Conservation (phyloP, 2,888 invertebrate species). For the Agonopterix subpropinquella region DNA sequence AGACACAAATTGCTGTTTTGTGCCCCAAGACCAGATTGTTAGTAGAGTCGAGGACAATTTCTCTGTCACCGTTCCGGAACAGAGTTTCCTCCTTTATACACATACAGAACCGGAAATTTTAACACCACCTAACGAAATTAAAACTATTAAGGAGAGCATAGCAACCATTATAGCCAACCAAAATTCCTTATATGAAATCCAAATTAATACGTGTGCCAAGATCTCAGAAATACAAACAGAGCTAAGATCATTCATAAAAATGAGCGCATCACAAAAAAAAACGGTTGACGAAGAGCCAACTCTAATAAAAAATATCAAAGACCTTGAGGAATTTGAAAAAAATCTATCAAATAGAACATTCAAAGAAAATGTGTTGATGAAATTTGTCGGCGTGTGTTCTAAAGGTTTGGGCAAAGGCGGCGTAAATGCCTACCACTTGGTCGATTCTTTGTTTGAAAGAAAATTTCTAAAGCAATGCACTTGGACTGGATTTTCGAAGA, state of each 20-base stretch:
- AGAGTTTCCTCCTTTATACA: conserved; percentile 4
- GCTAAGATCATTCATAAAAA: conserved; percentile 5
- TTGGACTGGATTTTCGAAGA: too few relatives aligned
- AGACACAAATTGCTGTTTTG: too few relatives aligned
- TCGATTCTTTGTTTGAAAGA: conserved; percentile 1
- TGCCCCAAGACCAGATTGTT: too few relatives aligned
- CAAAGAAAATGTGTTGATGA: too few relatives aligned
- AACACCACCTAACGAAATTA: conserved; percentile 4
- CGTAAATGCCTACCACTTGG: conserved; percentile 1
- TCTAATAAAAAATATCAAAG: conserved; percentile 1
- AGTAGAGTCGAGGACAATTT: too few relatives aligned
- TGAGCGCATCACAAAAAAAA: not conserved
- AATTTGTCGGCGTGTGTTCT: conserved; percentile 1
- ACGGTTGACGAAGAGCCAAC: not conserved
- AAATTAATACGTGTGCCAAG: conserved; percentile 3
- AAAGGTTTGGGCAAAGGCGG: conserved; percentile 2
- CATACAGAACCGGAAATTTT: conserved; percentile 2
- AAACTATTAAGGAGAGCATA: not conserved
- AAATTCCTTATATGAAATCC: conserved; percentile 6
- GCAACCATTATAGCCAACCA: conserved; percentile 4
- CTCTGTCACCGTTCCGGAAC: conserved; percentile 2
- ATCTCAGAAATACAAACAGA: conserved; percentile 6
- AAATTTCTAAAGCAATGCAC: not conserved
- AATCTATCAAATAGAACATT: not conserved
- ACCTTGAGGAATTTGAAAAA: conserved; percentile 2